These are phyloP conservation scores for Brachyistius frenatus DNA, from an alignment of 2,113 vertebrate genomes.

Conservation along the genomic window DNA sequence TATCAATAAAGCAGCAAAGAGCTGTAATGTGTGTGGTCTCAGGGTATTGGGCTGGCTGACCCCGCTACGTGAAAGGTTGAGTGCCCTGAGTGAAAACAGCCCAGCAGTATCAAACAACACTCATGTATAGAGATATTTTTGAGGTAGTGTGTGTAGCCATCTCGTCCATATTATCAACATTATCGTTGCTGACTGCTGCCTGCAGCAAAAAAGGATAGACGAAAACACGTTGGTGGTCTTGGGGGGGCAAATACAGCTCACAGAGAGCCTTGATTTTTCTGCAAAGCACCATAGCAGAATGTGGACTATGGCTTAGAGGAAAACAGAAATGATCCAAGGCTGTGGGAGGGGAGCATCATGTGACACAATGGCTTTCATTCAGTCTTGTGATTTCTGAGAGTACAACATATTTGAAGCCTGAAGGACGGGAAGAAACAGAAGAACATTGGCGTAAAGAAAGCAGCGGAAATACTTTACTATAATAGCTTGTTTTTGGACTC, in stretches of 20 bases:
- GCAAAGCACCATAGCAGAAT: constrained; percentile 31
- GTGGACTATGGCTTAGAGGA: constrained; percentile 23
- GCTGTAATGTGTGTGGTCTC: constrained; percentile 8
- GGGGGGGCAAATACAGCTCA: background rate
- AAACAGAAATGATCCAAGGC: constrained; percentile 53
- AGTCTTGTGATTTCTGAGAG: constrained; percentile 81
- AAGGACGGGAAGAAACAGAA: constrained; percentile 24
- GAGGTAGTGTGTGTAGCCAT: constrained; percentile 6
- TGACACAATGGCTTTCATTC: constrained; percentile 69
- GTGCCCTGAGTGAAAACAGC: constrained; percentile 38
- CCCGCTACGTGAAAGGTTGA: background rate
- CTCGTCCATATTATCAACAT: constrained; percentile 19
- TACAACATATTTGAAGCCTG: constrained; percentile 56
- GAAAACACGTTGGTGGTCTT: background rate
- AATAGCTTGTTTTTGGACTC: background rate
- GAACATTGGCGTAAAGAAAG: constrained; percentile 9
- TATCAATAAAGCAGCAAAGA: background rate
- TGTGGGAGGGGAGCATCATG: constrained; percentile 67
- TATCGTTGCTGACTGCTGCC: constrained; percentile 26
- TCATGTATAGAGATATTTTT: constrained; percentile 23
- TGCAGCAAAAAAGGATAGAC: background rate
- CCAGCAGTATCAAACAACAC: constrained; percentile 30
- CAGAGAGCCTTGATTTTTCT: constrained; percentile 8
- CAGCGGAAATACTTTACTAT: background rate
- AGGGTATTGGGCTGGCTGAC: constrained; percentile 28